Evolutionary conservation across 2,888 invertebrate genomes (phyloP), one percentile per base, ranked within the genome.

Genomic region (Phortica okadai): DNA sequence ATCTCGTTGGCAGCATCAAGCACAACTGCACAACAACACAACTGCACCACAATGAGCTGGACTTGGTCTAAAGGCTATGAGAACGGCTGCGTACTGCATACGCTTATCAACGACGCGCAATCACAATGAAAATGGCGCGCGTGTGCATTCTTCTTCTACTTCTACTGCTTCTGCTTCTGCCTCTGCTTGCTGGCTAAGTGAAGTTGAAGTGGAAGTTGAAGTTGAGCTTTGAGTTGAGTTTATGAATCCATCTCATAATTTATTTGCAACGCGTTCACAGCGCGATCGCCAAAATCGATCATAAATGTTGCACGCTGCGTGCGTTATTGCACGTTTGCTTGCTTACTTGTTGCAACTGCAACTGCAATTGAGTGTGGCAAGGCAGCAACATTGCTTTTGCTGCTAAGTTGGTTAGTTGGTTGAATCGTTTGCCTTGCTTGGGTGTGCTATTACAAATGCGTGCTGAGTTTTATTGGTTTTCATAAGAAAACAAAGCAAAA

Each of bases 101-200:
- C 87, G 85, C 85, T 86, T 86, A 86, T 84, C 83, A 80, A 33
- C 75, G 73, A 72, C 66, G 67, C 76, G 74, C 76, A 74, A 83
- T 81, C 81, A 80, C 83, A 83, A 81, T 83, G 81, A 83, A 84
- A 83, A 84, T 83, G 83, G 83, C 74, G 76, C 70, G 77, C 64
- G 77, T 33, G 25, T 25, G 50, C 74, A 64, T 64, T 62, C 74
- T 72, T 72, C 56, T n/a, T 7, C 21, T 44, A 42, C 56, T n/a
- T 7, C 21, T 44, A 42, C 69, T 45, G 44, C 45, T 69, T 44
- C 45, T 77, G 76, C 84, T 81, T 84, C 84, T 56, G 21, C 42
- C 11, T 56, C 21, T 21, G 21, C 21, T 21, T 21, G 21, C 21
- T 21, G 21, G 21, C 69, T 56, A 45, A 74, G 50, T 66, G 66